phyloP scores from a whole-genome alignment of 2,113 vertebrate genomes.

The Rhinopomastus cyanomelas region DNA sequence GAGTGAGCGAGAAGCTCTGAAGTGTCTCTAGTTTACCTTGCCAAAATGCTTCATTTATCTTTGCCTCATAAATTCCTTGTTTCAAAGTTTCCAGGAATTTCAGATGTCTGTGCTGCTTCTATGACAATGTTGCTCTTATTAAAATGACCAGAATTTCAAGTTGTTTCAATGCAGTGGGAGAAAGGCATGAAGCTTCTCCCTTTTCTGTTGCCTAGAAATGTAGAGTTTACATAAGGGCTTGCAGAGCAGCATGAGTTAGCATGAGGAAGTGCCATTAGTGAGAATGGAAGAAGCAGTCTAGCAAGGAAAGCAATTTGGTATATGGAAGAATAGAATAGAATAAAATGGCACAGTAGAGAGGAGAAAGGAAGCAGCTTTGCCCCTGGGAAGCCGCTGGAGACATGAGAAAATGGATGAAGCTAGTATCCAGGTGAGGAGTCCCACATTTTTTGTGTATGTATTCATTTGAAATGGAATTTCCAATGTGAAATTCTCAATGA shows the following conservation, averaged over 20 bases:
- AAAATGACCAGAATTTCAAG: background rate
- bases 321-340: background rate
- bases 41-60: background rate
- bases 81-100: conserved; percentile 26
- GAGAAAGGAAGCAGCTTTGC: background rate
- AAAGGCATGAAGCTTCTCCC: background rate
- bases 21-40: background rate
- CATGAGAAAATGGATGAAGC: background rate
- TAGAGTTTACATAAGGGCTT: background rate
- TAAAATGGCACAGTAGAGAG: background rate
- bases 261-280: background rate
- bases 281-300: background rate
- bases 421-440: background rate
- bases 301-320: background rate
- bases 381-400: background rate
- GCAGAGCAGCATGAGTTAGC: background rate
- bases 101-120: background rate
- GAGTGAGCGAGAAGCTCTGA: background rate
- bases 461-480: background rate
- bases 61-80: background rate
- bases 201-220: conserved; percentile 8
- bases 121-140: background rate
- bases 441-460: background rate
- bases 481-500: background rate
- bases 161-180: background rate